phyloP scores from a whole-genome alignment of 1,140 invertebrate species.

The Heliothis virescens region DNA sequence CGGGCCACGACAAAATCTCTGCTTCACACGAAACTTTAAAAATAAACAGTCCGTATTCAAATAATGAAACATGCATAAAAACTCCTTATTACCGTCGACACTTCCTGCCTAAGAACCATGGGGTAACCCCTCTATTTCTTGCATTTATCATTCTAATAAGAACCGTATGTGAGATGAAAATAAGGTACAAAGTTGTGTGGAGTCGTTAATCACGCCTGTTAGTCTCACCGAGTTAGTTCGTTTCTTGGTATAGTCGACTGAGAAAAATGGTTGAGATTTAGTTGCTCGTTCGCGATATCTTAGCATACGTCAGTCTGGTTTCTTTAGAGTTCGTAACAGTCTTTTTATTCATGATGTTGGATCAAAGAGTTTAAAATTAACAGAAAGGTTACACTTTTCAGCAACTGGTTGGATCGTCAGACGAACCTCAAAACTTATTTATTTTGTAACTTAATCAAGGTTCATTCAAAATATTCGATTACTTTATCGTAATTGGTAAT shows the following conservation, averaged over 20 bases:
- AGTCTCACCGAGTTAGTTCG: slow-evolving; percentile 13
- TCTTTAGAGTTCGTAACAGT: background rate
- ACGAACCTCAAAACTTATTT: background rate
- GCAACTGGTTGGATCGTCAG: too few species aligned
- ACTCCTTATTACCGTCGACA: slow-evolving; percentile 56
- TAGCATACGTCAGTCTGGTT: slow-evolving; percentile 15
- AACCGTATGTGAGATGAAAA: background rate
- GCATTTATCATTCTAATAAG: background rate
- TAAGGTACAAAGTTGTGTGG: slow-evolving; percentile 1
- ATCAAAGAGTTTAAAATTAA: background rate
- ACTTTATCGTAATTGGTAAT: background rate
- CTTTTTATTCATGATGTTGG: background rate
- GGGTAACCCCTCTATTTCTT: slow-evolving; percentile 41
- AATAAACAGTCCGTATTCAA: slow-evolving; percentile 52
- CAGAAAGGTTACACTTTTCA: background rate
- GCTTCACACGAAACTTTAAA: slow-evolving; percentile 45
- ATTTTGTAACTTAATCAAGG: background rate
- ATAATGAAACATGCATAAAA: slow-evolving; percentile 60
- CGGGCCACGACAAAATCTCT: slow-evolving; percentile 27
- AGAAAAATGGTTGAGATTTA: slow-evolving; percentile 38
- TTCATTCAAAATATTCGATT: background rate
- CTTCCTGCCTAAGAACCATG: slow-evolving; percentile 51
- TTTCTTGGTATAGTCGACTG: slow-evolving; percentile 28
- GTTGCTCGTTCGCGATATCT: background rate
- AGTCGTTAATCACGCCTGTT: slow-evolving; percentile 11